phyloP scores from a whole-genome alignment of 2,888 invertebrate genomes.

The Stramonita haemastoma region DNA sequence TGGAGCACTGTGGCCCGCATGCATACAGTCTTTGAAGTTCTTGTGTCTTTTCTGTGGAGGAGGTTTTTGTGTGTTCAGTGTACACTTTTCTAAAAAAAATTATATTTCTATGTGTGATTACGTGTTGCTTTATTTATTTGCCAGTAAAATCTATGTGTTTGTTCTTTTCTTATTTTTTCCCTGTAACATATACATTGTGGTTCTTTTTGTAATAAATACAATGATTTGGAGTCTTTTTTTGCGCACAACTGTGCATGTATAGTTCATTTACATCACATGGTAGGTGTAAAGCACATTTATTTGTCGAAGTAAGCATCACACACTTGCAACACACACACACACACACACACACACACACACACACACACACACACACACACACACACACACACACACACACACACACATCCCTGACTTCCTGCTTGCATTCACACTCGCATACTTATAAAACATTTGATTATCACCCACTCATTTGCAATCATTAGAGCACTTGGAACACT shows the following conservation, averaged over 20 bases:
- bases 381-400: background rate
- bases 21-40: background rate
- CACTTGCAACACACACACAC: background rate
- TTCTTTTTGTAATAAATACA: background rate
- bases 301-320: background rate
- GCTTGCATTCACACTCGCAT: too few species aligned
- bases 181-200: background rate
- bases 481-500: background rate
- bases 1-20: background rate
- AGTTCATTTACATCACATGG: background rate
- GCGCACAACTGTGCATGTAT: background rate
- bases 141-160: background rate
- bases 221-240: background rate
- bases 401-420: background rate
- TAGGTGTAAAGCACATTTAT: background rate
- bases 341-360: slow-evolving; percentile 4
- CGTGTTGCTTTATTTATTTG: background rate
- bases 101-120: background rate
- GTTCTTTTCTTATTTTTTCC: background rate
- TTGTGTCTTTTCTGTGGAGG: slow-evolving; percentile 13
- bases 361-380: background rate
- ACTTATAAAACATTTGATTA: too few species aligned
- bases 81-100: background rate
- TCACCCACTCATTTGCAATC: too few species aligned
- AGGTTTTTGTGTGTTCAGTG: background rate